Base-by-base conservation (phyloP, 2,113 vertebrate genomes). In the Galeopterus variegatus region DNA sequence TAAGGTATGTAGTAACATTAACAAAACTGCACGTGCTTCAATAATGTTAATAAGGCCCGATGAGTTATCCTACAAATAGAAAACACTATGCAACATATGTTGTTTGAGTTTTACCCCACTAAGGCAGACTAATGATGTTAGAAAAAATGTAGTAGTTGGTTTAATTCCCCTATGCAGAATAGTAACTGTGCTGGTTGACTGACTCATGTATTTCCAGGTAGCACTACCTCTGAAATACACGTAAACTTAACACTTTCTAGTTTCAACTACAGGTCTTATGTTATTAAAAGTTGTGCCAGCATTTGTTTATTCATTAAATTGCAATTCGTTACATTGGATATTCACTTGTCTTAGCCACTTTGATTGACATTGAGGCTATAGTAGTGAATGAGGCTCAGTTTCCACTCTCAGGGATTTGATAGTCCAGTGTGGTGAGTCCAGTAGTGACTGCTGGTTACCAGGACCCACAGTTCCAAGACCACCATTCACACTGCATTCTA, bases 1-100 rank as follows among this genome's bases (percentile, higher is more conserved):
- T 81, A 91, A 65, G 17, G 21, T 54, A 15, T 52, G 3, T 81
- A 70, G 65, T 56, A 80, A 17, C 14, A 58, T 45, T 23, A 77
- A 60, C 60, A 97, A 88, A 95, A 54, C 33, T 81, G 13, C 21
- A 58, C 6, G 24, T 72, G 17, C 36, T 77, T 93, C n/a, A 79
- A 60, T 69, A 58, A 91, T 54, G 41, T 52, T 72, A 92, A 62
- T 64, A 76, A 82, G n/a, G 76, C 17, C 50, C 88, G 50, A 75
- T 52, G n/a, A 90, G 19, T 73, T 90, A 77, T 90, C 31, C 24
- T 83, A 9, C 1, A 83, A 94, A 83, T 24, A 62, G 28, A 80
- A 89, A 81, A 18, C 87, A 5, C 84, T 73, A 24, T 50, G 2
- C 52, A 41, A 13, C 13, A 26, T 58, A 50, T 89, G 33, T 56